Percentiles rank a stretch among this genome's conserved stretches.
phyloP scores from a whole-genome alignment of 2,113 vertebrate genomes.

The Scalopus aquaticus region DNA sequence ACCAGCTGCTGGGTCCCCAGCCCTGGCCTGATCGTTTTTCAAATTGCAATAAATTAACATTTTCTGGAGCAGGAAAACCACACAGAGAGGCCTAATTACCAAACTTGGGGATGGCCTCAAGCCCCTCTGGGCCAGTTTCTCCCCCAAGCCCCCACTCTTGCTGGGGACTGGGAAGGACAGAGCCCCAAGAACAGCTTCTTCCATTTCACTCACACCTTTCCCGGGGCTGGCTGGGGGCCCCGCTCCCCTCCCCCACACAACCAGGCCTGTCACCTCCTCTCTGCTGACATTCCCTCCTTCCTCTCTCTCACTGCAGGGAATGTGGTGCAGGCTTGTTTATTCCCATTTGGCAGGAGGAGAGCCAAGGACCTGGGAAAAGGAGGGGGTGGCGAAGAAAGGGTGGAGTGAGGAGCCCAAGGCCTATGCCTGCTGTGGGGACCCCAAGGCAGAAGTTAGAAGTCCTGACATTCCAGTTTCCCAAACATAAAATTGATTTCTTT shows the following conservation, averaged over 20 bases:
- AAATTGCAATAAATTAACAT: conserved; percentile 76
- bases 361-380: background rate
- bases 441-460: background rate
- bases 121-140: conserved; percentile 26
- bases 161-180: conserved; percentile 7
- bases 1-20: conserved; percentile 68
- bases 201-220: conserved; percentile 70
- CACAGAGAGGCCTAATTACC: conserved; percentile 67
- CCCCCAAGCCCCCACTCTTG: background rate
- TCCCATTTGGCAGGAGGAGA: conserved; percentile 51
- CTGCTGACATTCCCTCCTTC: conserved; percentile 45
- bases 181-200: conserved; percentile 66
- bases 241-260: background rate
- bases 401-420: background rate
- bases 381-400: background rate
- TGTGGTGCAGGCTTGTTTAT: background rate
- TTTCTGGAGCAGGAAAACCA: conserved; percentile 75
- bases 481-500: background rate
- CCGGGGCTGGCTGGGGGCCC: background rate
- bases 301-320: conserved; percentile 33
- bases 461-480: background rate
- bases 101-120: conserved; percentile 74
- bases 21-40: conserved; percentile 70
- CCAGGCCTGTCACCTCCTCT: conserved; percentile 60
- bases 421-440: background rate